Evolutionary conservation across 2,888 invertebrate genomes (phyloP).

Genomic region (Caenorhabditis becei): DNA sequence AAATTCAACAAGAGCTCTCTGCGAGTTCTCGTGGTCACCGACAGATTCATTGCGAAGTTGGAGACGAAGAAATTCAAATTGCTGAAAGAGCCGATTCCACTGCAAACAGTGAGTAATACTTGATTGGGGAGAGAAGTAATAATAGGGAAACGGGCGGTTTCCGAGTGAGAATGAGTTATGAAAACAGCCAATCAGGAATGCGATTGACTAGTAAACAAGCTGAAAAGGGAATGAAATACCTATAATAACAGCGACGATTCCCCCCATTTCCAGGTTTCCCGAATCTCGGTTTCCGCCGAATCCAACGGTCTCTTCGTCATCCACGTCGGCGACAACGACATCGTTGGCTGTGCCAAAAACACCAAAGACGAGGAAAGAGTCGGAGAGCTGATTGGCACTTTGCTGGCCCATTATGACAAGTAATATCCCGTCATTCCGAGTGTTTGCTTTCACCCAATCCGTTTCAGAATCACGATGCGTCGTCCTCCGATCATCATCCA

Average conservation of each 20-base stretch:
- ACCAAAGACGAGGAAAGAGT: conserved; percentile 82
- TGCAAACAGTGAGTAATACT: conserved; percentile 64
- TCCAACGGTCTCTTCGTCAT: conserved; percentile 83
- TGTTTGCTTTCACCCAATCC: too few relatives aligned
- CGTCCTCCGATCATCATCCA: conserved; percentile 80
- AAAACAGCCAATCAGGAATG: not conserved
- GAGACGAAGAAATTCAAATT: conserved; percentile 83
- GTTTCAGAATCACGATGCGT: conserved; percentile 57
- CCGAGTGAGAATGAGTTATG: too few relatives aligned
- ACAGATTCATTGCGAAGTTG: conserved; percentile 83
- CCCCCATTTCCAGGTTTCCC: conserved; percentile 80
- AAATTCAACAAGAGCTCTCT: conserved; percentile 83
- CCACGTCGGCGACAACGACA: conserved; percentile 83
- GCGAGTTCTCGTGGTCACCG: conserved; percentile 83
- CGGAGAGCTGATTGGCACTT: conserved; percentile 83
- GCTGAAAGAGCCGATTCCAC: conserved; percentile 82
- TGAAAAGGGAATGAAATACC: not conserved
- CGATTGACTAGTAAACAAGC: too few relatives aligned
- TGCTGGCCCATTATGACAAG: conserved; percentile 81
- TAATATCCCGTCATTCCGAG: too few relatives aligned
- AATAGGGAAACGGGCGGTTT: not conserved
- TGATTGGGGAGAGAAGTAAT: not conserved
- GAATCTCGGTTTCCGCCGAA: conserved; percentile 82
- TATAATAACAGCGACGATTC: not conserved
- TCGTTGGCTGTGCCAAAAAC: conserved; percentile 82